Evolutionary conservation across 2,113 vertebrate genomes (phyloP).

Genomic region (Pseudorectes ferrugineus): DNA sequence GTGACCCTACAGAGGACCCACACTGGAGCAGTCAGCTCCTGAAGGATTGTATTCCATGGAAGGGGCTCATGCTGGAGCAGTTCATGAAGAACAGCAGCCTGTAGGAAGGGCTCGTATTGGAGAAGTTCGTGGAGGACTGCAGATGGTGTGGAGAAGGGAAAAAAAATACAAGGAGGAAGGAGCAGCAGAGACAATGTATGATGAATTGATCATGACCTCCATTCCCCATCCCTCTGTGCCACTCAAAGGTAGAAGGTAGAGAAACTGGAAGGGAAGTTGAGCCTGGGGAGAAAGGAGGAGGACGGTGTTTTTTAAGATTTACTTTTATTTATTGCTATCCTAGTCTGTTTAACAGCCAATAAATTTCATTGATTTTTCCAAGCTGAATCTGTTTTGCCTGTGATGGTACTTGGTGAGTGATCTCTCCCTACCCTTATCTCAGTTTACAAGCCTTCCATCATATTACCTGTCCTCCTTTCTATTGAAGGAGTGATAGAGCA

Average conservation of each 20-base stretch:
- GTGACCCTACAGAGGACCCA: not conserved
- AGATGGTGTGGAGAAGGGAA: not conserved
- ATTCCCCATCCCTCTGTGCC: rapidly evolving
- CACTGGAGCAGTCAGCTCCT: not conserved
- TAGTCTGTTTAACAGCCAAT: not conserved
- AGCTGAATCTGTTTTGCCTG: not conserved
- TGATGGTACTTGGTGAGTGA: not conserved
- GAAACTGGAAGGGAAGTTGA: not conserved
- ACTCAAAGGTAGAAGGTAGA: not conserved
- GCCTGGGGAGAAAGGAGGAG: not conserved
- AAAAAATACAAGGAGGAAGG: not conserved
- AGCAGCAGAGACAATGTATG: rapidly evolving
- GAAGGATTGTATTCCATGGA: not conserved
- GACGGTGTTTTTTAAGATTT: not conserved
- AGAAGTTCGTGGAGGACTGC: not conserved
- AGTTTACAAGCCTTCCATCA: rapidly evolving
- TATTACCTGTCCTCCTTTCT: not conserved
- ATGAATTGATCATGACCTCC: rapidly evolving
- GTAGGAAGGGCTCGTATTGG: rapidly evolving
- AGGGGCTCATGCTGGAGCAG: not conserved
- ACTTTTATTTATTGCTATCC: not conserved
- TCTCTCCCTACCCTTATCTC: not conserved
- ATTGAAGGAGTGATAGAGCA: not conserved
- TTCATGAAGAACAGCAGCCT: not conserved
- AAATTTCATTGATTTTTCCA: not conserved